Evolutionary conservation across 2,797 vertebrate species (phyloP).

Genomic region (Gila robusta): DNA sequence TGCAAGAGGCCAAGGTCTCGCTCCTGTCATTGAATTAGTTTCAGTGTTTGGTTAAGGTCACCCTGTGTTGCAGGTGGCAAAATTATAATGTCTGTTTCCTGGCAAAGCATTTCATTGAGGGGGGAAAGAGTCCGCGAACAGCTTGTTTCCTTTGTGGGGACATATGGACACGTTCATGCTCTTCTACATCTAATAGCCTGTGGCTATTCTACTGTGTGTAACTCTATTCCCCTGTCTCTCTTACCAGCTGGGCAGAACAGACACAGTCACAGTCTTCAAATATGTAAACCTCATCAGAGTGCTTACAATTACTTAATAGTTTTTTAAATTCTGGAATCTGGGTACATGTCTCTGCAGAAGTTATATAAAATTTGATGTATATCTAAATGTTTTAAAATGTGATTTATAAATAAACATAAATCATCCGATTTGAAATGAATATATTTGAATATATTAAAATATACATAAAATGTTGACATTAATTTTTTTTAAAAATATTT

Average conservation of each 20-base stretch:
- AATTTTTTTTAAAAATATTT: no score
- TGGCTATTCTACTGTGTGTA: conserved; percentile 60
- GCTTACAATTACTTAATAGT: neutral
- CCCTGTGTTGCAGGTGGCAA: conserved; percentile 36
- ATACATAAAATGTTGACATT: neutral
- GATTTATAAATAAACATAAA: neutral
- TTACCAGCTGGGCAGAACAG: conserved; percentile 68
- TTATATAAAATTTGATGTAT: neutral
- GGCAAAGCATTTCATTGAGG: conserved; percentile 42
- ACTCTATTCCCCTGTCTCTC: conserved; percentile 61
- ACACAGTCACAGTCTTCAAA: conserved; percentile 22
- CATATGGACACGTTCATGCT: conserved; percentile 60
- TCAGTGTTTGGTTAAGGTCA: conserved; percentile 60
- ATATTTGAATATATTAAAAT: neutral
- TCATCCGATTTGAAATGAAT: neutral
- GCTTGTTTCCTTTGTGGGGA: conserved; percentile 56
- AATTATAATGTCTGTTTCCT: conserved; percentile 47
- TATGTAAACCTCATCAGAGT: conserved; percentile 21
- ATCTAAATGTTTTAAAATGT: neutral
- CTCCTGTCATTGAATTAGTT: conserved; percentile 49
- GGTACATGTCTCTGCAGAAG: neutral
- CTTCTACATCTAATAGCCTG: conserved; percentile 48
- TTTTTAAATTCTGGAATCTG: neutral
- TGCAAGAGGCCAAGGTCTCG: conserved; percentile 38
- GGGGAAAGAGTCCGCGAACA: conserved; percentile 46